Conservation (phyloP, 2,888 invertebrate genomes). For the Anoncus sp. region DNA sequence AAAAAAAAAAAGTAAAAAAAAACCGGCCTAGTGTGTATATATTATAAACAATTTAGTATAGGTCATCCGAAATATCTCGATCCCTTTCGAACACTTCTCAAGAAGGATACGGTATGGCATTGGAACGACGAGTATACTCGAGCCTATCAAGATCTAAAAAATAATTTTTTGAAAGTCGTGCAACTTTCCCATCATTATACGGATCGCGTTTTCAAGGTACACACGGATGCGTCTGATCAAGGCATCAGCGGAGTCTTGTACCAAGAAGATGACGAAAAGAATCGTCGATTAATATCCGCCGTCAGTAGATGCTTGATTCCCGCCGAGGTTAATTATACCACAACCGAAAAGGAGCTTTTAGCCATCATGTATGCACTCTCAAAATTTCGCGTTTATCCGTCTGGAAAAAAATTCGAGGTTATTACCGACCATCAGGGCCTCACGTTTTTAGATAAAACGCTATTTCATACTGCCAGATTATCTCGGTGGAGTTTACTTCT, state of each 20-base stretch:
- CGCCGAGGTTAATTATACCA: slow-evolving; percentile 53
- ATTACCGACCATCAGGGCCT: no score
- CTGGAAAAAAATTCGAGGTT: no score
- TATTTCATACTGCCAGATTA: slow-evolving; percentile 65
- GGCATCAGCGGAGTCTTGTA: slow-evolving; percentile 6
- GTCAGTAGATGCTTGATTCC: slow-evolving; percentile 18
- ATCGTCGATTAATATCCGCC: neutral
- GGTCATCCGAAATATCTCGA: slow-evolving; percentile 34
- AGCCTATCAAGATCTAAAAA: neutral
- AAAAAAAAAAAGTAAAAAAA: no score
- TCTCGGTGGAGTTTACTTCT: slow-evolving; percentile 69
- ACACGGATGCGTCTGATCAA: slow-evolving; percentile 32
- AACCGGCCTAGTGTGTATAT: slow-evolving; percentile 45
- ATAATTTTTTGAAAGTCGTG: slow-evolving; percentile 49
- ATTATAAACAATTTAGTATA: neutral
- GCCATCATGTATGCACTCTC: slow-evolving; percentile 31
- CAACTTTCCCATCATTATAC: slow-evolving; percentile 43
- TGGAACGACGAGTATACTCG: no score
- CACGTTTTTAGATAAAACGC: slow-evolving; percentile 68
- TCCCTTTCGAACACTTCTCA: slow-evolving; percentile 50
- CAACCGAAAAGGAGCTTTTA: slow-evolving; percentile 44
- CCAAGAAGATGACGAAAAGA: neutral
- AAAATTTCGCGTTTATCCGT: slow-evolving; percentile 61
- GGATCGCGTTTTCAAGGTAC: slow-evolving; percentile 30
- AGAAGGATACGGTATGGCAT: neutral